phyloP scores from a whole-genome alignment of 2,888 invertebrate genomes.

The Oscheius sp. region DNA sequence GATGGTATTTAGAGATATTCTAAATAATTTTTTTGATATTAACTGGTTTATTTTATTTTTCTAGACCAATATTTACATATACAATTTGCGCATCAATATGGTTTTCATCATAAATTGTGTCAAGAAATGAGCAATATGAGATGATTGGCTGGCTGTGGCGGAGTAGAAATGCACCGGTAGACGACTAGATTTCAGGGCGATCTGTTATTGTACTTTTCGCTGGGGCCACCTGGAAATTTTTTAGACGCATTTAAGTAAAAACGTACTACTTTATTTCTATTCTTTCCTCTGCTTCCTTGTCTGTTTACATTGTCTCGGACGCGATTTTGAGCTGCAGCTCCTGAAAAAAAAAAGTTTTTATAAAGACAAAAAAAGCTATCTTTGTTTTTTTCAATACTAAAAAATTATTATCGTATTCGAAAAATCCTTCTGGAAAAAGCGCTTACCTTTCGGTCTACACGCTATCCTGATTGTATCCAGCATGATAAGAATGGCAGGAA shows the following conservation, averaged over 20 bases:
- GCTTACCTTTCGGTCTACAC: constrained; percentile 42
- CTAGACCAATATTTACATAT: not conserved
- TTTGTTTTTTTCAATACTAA: not conserved
- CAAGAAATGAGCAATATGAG: not conserved
- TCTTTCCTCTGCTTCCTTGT: constrained; percentile 36
- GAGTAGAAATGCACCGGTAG: constrained; percentile 2
- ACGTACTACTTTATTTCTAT: constrained; percentile 35
- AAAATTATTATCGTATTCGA: no score
- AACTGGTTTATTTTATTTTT: no score
- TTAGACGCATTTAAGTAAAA: not conserved
- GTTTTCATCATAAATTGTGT: not conserved
- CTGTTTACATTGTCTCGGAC: constrained; percentile 19
- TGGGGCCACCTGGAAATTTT: constrained; percentile 36
- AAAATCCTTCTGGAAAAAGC: no score
- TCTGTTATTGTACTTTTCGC: constrained; percentile 52
- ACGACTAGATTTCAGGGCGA: constrained; percentile 49
- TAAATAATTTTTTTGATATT: no score
- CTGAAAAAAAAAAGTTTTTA: constrained; percentile 5
- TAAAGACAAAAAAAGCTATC: no score
- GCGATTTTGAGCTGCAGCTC: constrained; percentile 49
- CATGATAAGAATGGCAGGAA: constrained; percentile 60
- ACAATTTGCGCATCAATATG: not conserved
- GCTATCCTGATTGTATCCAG: constrained; percentile 54
- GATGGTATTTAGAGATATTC: no score
- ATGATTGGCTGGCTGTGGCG: not conserved